A percentile compares a stretch with the other conserved stretches of the same genome.
These are phyloP conservation scores for Caenorhabditis doughertyi DNA, from an alignment of 2,888 invertebrate species.

Conservation along the genomic window DNA sequence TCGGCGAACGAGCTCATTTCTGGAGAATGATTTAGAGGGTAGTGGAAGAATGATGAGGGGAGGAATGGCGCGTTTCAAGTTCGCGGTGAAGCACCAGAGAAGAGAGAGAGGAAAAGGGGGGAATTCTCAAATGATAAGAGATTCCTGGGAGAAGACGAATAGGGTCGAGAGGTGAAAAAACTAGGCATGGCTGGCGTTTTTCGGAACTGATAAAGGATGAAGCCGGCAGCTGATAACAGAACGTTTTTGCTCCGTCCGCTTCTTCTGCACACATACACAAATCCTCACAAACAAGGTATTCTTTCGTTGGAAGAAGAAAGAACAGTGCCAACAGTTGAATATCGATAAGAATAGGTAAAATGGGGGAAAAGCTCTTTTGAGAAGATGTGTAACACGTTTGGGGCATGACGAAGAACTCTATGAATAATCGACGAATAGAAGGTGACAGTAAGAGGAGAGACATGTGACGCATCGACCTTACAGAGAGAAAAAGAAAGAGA, in stretches of 20 bases:
- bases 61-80: slow-evolving; percentile 51
- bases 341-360: background rate
- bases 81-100: slow-evolving; percentile 12
- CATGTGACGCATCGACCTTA: slow-evolving; percentile 32
- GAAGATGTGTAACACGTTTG: slow-evolving; percentile 23
- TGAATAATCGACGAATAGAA: slow-evolving; percentile 56
- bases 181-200: slow-evolving; percentile 24
- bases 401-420: slow-evolving; percentile 49
- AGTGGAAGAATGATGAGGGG: slow-evolving; percentile 11
- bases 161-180: slow-evolving; percentile 50
- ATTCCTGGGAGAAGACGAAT: slow-evolving; percentile 30
- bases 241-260: slow-evolving; percentile 21
- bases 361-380: background rate
- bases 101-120: background rate
- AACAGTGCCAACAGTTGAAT: background rate
- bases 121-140: slow-evolving; percentile 24
- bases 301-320: background rate
- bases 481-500: background rate
- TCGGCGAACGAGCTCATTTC: slow-evolving; percentile 36
- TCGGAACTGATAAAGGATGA: slow-evolving; percentile 23
- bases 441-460: slow-evolving; percentile 25
- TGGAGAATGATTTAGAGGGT: slow-evolving; percentile 25
- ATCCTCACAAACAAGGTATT: slow-evolving; percentile 31
- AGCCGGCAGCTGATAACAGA: slow-evolving; percentile 57
- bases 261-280: slow-evolving; percentile 2